Evolutionary conservation across 2,888 invertebrate genomes (phyloP), one percentile per base, ranked within the genome.

Genomic region (Sabatieria punctata): DNA sequence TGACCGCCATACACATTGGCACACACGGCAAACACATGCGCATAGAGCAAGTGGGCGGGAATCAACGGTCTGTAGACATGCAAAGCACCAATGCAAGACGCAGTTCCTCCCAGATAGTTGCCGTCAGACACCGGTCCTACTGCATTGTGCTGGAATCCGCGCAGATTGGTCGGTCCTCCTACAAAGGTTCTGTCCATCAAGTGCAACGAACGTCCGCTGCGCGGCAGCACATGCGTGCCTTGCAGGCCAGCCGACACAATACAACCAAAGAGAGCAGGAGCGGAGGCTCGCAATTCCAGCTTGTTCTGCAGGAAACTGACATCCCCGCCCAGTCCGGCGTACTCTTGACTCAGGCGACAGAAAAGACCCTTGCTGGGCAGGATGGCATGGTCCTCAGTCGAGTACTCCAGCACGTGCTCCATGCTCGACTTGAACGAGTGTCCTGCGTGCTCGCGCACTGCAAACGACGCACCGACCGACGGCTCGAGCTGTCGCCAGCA

Each of bases 301-400:
- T 85, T 85, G 54, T 81, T 82, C 69, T 84, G 84, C 25, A 85
- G 64, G 65, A 85, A 86, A 18, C 82, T 80, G n/a, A 88, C 78
- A 64, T 88, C 82, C 2, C 95, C 95, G 11, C 91, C 89, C 4
- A 89, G 65, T 0, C 88, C 80, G 24, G 89, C 85, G 58, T 83
- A 73, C 69, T 95, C 93, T 57, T 82, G 78, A 4, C 76, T 76
- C 50, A 81, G 72, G 15, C 52, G 48, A 3, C 49, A 54, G 24
- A 33, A 19, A 15, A 48, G 52, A 19, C 89, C 89, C 37, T 15
- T 8, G 8, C 15, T 8, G 15, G 30, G 30, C 8, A 30, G 8
- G 30, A 30, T 8, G 30, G 8, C 8, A 8, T 8, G 15, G 30
- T 30, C 30, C 8, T 11, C 75, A 49, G 75, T 75, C 67, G 89